These are phyloP conservation scores for Papilio polyxenes DNA, from an alignment of 1,140 invertebrate genomes.

Conservation along the genomic window DNA sequence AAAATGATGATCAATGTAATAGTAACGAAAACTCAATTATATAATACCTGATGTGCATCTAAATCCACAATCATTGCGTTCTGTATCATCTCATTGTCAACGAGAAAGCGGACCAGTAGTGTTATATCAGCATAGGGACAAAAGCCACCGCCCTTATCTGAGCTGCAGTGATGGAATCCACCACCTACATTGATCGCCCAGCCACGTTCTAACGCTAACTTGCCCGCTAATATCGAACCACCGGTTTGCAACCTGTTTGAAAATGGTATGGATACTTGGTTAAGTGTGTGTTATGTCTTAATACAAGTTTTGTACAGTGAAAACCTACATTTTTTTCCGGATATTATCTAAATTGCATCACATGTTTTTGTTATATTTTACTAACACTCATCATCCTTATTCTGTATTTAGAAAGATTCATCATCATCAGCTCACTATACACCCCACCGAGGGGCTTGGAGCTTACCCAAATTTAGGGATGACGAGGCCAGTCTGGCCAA, in stretches of 20 bases:
- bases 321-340: not conserved
- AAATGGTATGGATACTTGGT: not conserved
- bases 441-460: no score
- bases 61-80: conserved; percentile 93
- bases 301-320: no score
- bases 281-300: no score
- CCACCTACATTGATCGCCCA: conserved; percentile 96
- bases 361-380: no score
- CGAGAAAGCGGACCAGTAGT: conserved; percentile 85
- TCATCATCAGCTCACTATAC: no score
- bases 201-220: conserved; percentile 88
- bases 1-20: conserved; percentile 7
- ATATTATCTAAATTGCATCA: no score
- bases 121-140: conserved; percentile 95
- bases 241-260: conserved; percentile 87
- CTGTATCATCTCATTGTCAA: conserved; percentile 80
- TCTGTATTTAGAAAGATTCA: not conserved
- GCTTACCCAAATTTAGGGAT: no score
- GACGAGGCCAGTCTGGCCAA: no score
- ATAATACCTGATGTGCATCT: conserved; percentile 87
- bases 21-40: not conserved
- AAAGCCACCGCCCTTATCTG: conserved; percentile 89
- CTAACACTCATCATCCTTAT: no score
- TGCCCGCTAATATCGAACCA: conserved; percentile 90
- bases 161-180: conserved; percentile 92